Evolutionary conservation across 2,797 vertebrate genomes (phyloP), one percentile per base, ranked within the genome.

Genomic region (Loris lydekkerianus): DNA sequence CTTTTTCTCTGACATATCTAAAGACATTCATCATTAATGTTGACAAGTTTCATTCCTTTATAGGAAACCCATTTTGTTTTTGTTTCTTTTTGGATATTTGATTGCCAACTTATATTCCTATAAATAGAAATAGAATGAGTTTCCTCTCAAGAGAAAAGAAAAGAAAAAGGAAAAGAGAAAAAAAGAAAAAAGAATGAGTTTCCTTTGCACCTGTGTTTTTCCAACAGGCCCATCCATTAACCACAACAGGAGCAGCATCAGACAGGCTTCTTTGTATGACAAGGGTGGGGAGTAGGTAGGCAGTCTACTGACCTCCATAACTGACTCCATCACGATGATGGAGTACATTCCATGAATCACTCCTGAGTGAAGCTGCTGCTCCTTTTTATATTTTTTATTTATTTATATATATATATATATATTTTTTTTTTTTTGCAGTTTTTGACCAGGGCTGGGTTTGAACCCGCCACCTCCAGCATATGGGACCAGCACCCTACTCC

Each of bases 31-130:
- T 73, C 78, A 21, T 31, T 82, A 86, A 86, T n/a, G 67, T 72
- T 89, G 49, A 58, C 15, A 31, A 85, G 21, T 61, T 65, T 95
- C 73, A 21, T 60, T 75, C 34, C 37, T 87, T 90, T 87, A 67
- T n/a, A 86, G 58, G 77, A 9, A 92, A 81, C 10, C 46, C 60
- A 43, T 14, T 88, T 91, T 93, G 40, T 82, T 63, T 82, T 40
- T 29, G 75, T 69, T 40, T 46, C 13, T 87, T 27, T 85, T 67
- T 69, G 37, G 14, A 49, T 43, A 10, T 20, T 21, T 67, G n/a
- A 3, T 61, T 87, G 40, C 82, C 63, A 40, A 92, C 9, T 65
- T 70, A 69, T 37, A 86, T 53, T 73, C 56, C 40, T 92, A 56
- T 23, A 29, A 0, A 91, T n/a, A 37, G 72, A 89, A 46, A n/a